phyloP scores from a whole-genome alignment of 2,113 vertebrate species.

The Rhegmatorhina hoffmannsi region DNA sequence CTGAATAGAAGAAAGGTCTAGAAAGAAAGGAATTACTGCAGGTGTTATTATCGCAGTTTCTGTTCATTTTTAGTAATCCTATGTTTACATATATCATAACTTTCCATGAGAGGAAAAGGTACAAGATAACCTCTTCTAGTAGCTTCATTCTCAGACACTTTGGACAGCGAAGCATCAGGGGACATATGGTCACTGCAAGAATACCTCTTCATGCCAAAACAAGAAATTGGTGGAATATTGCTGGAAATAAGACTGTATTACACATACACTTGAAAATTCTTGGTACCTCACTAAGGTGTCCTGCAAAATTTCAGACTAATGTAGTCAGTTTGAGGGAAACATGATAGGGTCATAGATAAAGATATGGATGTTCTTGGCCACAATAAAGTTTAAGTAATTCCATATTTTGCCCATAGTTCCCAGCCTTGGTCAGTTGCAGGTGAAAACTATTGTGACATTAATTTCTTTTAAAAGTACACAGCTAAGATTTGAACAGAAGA shows the following conservation, averaged over 20 bases:
- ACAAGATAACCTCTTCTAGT: neutral
- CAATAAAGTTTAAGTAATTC: neutral
- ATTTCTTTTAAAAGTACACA: neutral
- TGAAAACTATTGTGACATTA: neutral
- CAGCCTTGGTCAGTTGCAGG: neutral
- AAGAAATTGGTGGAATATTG: neutral
- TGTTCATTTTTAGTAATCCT: neutral
- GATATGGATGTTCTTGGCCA: neutral
- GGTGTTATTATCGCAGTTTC: neutral
- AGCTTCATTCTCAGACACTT: neutral
- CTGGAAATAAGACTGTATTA: neutral
- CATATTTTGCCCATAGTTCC: neutral
- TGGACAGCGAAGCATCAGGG: neutral
- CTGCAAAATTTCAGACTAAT: neutral
- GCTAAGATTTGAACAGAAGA: neutral
- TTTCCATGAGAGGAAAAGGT: neutral
- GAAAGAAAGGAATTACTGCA: neutral
- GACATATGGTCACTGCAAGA: neutral
- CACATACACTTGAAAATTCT: neutral
- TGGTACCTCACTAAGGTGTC: neutral
- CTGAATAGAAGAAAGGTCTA: neutral
- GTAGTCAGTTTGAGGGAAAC: neutral
- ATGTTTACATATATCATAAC: neutral
- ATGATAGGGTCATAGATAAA: neutral
- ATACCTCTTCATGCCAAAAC: neutral